Evolutionary conservation across 2,888 invertebrate species (phyloP).

Genomic region (Blastobasis adustella): DNA sequence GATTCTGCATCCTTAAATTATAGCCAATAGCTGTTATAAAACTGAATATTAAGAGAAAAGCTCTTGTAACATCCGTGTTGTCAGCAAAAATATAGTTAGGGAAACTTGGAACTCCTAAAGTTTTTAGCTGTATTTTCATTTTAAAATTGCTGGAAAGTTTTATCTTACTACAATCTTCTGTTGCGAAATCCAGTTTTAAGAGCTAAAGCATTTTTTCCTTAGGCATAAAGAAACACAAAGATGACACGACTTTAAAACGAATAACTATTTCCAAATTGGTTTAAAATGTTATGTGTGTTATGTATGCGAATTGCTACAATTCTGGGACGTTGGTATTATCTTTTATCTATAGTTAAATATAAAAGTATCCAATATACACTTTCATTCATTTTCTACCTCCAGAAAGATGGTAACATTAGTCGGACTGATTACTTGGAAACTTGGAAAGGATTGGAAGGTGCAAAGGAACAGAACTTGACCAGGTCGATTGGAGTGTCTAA

Average conservation of each 20-base stretch:
- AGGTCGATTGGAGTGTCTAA: slow-evolving; percentile 91
- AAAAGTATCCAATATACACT: no score
- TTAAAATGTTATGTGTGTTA: background rate
- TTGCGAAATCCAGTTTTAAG: slow-evolving; percentile 17
- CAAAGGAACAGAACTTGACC: slow-evolving; percentile 79
- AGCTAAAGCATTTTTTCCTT: slow-evolving; percentile 13
- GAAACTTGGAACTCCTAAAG: slow-evolving; percentile 14
- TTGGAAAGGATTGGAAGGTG: slow-evolving; percentile 86
- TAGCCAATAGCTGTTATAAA: no score
- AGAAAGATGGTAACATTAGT: slow-evolving; percentile 63
- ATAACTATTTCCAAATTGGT: background rate
- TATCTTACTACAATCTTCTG: slow-evolving; percentile 16
- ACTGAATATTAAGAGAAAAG: no score
- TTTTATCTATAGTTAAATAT: no score
- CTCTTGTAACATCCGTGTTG: no score
- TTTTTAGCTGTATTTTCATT: slow-evolving; percentile 21
- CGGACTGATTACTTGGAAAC: slow-evolving; percentile 85
- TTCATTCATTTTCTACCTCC: slow-evolving; percentile 9
- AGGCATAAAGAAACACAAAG: slow-evolving; percentile 7
- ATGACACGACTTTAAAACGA: background rate
- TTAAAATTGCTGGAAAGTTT: slow-evolving; percentile 17
- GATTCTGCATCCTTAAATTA: no score
- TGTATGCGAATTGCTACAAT: no score
- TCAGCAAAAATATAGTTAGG: slow-evolving; percentile 11
- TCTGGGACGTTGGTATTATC: no score